Conservation (phyloP, 2,888 invertebrate species). For the Sinodicranocentrus sp. region DNA sequence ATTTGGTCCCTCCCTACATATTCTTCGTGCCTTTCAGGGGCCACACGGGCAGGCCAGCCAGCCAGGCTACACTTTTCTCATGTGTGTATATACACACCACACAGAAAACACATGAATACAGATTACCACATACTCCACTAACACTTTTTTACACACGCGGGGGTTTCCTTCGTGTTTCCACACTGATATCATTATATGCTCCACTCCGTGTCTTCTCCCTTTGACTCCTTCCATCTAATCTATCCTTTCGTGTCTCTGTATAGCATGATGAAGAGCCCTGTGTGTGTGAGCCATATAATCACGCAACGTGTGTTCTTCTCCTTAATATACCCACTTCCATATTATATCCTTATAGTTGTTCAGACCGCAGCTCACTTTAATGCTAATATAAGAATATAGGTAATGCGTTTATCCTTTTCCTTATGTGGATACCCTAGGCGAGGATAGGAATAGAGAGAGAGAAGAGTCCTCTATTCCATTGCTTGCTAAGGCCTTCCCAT, state of each 20-base stretch:
- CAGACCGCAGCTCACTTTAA: too few relatives aligned
- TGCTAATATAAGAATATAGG: neutral
- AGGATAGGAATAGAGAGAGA: constrained; percentile 50
- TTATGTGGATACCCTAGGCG: constrained; percentile 51
- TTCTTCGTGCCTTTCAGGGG: constrained; percentile 70
- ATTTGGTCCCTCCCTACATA: constrained; percentile 72
- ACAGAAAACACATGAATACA: neutral
- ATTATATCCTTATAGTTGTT: neutral
- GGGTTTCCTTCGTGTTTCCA: constrained; percentile 54
- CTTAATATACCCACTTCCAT: neutral
- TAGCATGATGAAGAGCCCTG: constrained; percentile 13
- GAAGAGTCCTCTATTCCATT: constrained; percentile 46
- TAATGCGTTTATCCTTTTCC: constrained; percentile 38
- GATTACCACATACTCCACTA: constrained; percentile 16
- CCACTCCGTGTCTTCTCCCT: constrained; percentile 63
- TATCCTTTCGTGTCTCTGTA: constrained; percentile 16
- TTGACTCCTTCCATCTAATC: constrained; percentile 30
- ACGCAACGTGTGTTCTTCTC: neutral
- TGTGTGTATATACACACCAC: constrained; percentile 39
- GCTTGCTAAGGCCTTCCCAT: constrained; percentile 55
- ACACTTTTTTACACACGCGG: constrained; percentile 18
- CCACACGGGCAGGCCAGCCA: constrained; percentile 65
- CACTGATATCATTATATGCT: constrained; percentile 48
- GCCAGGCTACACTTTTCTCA: constrained; percentile 61
- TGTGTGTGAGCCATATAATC: too few relatives aligned